Evolutionary conservation across 2,113 vertebrate genomes (phyloP), one percentile per base, ranked within the genome.

Genomic region (Mesitornis unicolor): DNA sequence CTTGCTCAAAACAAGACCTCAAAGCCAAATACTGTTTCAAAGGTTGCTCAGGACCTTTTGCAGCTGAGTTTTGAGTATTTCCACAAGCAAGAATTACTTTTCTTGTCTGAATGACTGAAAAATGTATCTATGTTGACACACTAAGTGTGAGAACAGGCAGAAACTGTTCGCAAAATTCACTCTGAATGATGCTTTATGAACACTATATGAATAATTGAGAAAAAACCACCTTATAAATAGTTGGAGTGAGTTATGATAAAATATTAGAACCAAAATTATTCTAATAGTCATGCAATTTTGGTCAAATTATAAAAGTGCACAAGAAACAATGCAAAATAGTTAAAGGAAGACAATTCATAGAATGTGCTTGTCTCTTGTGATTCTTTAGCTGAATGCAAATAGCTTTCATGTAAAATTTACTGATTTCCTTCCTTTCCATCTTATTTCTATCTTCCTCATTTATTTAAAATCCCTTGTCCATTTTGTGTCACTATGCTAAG

Each of bases 371-470:
- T 45, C 25, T 86, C 8, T 69, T 81, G n/a, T 45, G 64, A 59
- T 67, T 53, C 33, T 79, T 64, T 43, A 91, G 43, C 56, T 84
- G 36, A 82, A 71, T 22, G 11, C 17, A 89, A 95, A 54, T 13
- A 13, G 11, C 12, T 89, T 67, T 81, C 60, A 74, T 16, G 21
- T 31, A 83, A 82, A 90, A 54, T 74, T 16, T 45, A 67, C 88
- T 26, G 8, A 89, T 89, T 94, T 95, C 61, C 74, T 94, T 95
- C 70, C 78, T 85, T 95, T 87, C 83, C n/a, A n/a, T 93, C 38
- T 80, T 87, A 57, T 84, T 81, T 93, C 57, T 68, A 78, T 24
- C 57, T 94, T 94, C 78, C 78, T 87, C 48, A 47, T 84, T 85
- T 79, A 25, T 79, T 83, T 82, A 36, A 90, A 90, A 85, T 28